Conservation (phyloP, 2,888 invertebrate species). For the Polyommatus icarus region DNA sequence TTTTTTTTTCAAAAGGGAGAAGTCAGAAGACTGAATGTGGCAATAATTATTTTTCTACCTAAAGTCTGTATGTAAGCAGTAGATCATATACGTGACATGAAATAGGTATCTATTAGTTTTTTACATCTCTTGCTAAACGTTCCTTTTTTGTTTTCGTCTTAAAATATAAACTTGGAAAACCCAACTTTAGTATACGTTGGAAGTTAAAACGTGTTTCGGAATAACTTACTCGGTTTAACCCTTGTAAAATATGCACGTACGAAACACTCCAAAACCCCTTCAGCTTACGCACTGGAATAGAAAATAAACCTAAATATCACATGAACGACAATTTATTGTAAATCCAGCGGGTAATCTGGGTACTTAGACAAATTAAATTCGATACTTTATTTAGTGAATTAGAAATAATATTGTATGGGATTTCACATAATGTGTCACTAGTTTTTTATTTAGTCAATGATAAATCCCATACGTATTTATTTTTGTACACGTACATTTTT, state of each 20-base stretch:
- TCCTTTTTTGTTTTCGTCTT: neutral
- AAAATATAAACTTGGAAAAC: neutral
- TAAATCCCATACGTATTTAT: too few species aligned
- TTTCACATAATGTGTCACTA: too few species aligned
- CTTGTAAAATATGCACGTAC: neutral
- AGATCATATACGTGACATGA: too few species aligned
- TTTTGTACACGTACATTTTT: too few species aligned
- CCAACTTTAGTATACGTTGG: neutral
- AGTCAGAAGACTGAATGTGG: too few species aligned
- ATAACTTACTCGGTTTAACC: neutral
- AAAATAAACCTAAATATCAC: neutral
- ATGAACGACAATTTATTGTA: neutral
- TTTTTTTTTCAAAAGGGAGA: too few species aligned
- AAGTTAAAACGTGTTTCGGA: neutral
- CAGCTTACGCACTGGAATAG: neutral
- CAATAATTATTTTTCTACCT: too few species aligned
- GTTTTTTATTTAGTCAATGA: too few species aligned
- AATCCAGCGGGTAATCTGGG: neutral
- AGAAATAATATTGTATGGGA: neutral
- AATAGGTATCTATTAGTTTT: too few species aligned
- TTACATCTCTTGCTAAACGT: neutral
- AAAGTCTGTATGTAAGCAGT: too few species aligned
- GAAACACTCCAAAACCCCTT: neutral
- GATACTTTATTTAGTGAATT: neutral
- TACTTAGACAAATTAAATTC: neutral